Base-by-base conservation (phyloP, 2,797 vertebrate species). In the Microcaecilia unicolor region DNA sequence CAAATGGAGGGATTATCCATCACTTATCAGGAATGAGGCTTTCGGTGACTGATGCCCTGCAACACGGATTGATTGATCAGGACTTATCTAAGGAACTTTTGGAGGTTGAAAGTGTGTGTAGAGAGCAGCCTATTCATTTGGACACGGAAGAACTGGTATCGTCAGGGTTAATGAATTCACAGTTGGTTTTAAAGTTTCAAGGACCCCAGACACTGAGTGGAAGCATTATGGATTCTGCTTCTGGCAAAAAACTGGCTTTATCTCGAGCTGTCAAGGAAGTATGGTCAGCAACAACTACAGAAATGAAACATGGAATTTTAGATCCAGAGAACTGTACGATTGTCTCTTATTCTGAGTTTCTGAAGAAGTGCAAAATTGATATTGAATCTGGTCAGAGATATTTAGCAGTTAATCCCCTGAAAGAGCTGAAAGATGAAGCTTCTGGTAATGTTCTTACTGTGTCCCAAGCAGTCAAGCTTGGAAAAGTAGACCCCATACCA, bases 1-100 rank as follows among this genome's bases (percentile, higher is more conserved):
- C 86, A 16, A 89, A 85, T 23, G 96, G 93, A 34, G 96, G 95
- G 18, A 76, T 99, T 56, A 76, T 97, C 58, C 91, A 98, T 27
- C 89, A 92, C 24, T 18, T 50, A 28, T 96, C 92, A 42, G 89
- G 95, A 14, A 66, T 89, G 63, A 87, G 92, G 44, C 82, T 98
- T 20, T 76, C 78, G 0, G 87, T 95, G 32, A 67, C 69, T 6
- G 76, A 81, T 14, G 90, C 96, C 1, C 39, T 86, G 37, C 74
- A 74, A 20, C 82, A 85, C 22, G 82, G 78, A 31, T 70, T 97
- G 15, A 65, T 96, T 8, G 41, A 74, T 45, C 55, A 71, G 14
- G 85, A 75, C 10, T 39, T 90, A 4, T 77, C 74, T 20, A 24
- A 65, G 3, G 81, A 85, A 6, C 80, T 98, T 16, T 72, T 3